These are phyloP conservation scores for Synanthedon vespiformis DNA, from an alignment of 2,888 invertebrate species.

Conservation along the genomic window DNA sequence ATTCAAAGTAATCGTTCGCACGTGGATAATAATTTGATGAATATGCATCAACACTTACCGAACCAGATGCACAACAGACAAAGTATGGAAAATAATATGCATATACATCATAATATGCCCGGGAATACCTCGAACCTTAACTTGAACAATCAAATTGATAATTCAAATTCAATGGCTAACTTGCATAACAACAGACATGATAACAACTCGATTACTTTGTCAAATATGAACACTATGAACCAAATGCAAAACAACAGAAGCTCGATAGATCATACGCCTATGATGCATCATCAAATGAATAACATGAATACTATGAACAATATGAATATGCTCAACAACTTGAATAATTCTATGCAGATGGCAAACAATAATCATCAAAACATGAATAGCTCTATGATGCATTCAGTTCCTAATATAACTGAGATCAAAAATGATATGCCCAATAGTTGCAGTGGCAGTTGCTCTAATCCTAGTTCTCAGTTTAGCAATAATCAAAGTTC, in stretches of 20 bases:
- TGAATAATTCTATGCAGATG: constrained; percentile 52
- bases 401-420: constrained; percentile 48
- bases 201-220: constrained; percentile 45
- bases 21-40: constrained; percentile 49
- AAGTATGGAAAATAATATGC: constrained; percentile 51
- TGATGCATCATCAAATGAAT: constrained; percentile 60
- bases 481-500: constrained; percentile 45
- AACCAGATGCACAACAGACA: constrained; percentile 61
- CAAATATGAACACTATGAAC: constrained; percentile 51
- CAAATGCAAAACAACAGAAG: constrained; percentile 55
- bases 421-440: constrained; percentile 64
- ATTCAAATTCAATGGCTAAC: constrained; percentile 35
- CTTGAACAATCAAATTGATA: constrained; percentile 50
- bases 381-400: constrained; percentile 53
- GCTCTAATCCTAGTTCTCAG: constrained; percentile 45
- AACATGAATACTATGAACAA: constrained; percentile 44
- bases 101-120: constrained; percentile 54
- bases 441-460: constrained; percentile 56
- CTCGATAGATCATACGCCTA: constrained; percentile 50
- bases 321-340: constrained; percentile 52
- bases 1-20: constrained; percentile 54
- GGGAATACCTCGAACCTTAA: constrained; percentile 41
- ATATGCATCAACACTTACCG: constrained; percentile 54
- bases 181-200: constrained; percentile 56
- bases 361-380: constrained; percentile 46